A percentile compares a stretch with the other conserved stretches of the same genome.
Evolutionary conservation across 2,888 invertebrate species (phyloP).

Genomic region (Apomyelois bistriatella): DNA sequence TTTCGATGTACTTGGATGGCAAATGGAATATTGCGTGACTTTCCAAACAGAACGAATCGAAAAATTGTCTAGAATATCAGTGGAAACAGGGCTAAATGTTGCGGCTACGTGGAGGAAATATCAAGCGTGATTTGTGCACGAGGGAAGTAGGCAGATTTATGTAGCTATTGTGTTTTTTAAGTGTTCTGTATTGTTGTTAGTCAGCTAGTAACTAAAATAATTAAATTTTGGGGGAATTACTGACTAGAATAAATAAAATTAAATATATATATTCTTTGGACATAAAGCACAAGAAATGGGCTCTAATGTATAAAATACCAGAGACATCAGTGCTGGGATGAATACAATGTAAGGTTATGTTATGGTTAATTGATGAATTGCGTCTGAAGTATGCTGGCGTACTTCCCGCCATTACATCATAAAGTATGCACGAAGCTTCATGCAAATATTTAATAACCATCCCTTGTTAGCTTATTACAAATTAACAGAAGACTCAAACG

Average conservation of each 20-base stretch:
- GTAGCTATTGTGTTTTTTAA: constrained; percentile 1
- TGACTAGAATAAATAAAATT: too few species aligned
- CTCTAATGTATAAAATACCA: too few species aligned
- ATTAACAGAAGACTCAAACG: neutral
- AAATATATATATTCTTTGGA: too few species aligned
- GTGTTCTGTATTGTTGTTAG: neutral
- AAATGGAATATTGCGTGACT: too few species aligned
- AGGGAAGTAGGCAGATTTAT: constrained; percentile 5
- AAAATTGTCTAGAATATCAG: neutral
- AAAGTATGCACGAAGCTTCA: constrained; percentile 6
- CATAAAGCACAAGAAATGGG: too few species aligned
- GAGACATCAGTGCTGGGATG: neutral
- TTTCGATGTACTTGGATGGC: too few species aligned
- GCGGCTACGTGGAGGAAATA: constrained; percentile 4
- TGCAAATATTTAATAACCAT: constrained; percentile 5
- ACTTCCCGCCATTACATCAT: neutral
- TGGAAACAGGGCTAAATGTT: neutral
- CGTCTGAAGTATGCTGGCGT: neutral
- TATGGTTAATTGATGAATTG: neutral
- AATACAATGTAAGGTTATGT: neutral
- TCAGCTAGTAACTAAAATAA: too few species aligned
- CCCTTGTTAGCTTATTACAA: constrained; percentile 1
- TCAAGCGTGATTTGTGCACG: constrained; percentile 7
- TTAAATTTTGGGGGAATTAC: too few species aligned
- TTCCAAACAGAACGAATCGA: too few species aligned